Conservation (phyloP, 2,797 vertebrate genomes). For the Morus bassanus region DNA sequence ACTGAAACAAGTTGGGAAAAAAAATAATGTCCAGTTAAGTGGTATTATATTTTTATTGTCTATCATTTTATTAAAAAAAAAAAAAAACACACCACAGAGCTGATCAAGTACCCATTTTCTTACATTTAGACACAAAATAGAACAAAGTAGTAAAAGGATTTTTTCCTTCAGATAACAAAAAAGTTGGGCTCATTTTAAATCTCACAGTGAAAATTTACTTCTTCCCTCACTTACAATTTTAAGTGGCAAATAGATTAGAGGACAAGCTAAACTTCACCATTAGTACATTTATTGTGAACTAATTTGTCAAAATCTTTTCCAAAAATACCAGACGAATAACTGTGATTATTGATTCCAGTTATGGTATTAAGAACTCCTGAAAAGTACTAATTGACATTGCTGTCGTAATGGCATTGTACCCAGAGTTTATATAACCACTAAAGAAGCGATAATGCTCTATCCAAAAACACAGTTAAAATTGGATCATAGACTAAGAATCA, state of each 20-base stretch:
- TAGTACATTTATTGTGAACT: background rate
- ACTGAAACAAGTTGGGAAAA: background rate
- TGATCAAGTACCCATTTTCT: background rate
- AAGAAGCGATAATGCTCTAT: background rate
- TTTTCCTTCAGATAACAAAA: background rate
- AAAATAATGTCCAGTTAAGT: background rate
- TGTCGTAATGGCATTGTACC: background rate
- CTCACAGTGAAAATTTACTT: background rate
- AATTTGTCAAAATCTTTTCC: background rate
- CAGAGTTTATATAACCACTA: background rate
- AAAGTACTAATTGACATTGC: background rate
- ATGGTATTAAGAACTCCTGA: background rate
- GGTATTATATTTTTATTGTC: background rate
- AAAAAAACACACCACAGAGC: accelerated
- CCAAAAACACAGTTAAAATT: background rate
- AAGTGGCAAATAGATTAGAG: background rate
- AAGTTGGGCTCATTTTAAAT: background rate
- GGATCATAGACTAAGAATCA: background rate
- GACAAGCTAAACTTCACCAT: background rate
- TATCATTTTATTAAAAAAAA: background rate
- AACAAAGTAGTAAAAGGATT: background rate
- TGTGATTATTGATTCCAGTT: background rate
- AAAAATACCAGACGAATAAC: background rate
- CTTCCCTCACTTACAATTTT: background rate
- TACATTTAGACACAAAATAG: background rate